Conservation (phyloP, 1,140 invertebrate genomes). For the Schlechtendalia chinensis region DNA sequence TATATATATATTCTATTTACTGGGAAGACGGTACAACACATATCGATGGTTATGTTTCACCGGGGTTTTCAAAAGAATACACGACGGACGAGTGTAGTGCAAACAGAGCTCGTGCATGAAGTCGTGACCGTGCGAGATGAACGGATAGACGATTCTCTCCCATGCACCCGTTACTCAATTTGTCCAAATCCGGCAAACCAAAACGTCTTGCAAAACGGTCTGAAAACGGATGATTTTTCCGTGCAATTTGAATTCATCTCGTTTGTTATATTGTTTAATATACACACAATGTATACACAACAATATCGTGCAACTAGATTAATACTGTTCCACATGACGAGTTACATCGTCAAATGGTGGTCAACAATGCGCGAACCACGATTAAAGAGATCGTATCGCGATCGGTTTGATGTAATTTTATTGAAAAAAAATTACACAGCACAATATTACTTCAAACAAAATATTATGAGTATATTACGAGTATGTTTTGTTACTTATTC, state of each 20-base stretch:
- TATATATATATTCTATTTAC: background rate
- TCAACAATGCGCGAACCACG: background rate
- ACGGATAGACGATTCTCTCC: background rate
- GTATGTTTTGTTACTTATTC: too few relatives aligned
- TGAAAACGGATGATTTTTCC: background rate
- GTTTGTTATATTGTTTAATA: conserved; percentile 1
- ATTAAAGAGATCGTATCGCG: background rate
- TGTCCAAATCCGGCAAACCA: conserved; percentile 16
- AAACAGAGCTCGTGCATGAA: conserved; percentile 39
- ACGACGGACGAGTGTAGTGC: background rate
- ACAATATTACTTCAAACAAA: too few relatives aligned
- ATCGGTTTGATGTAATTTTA: background rate
- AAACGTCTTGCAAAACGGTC: conserved; percentile 25
- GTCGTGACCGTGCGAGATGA: conserved; percentile 21
- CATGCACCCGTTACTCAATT: conserved; percentile 8
- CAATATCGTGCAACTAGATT: background rate
- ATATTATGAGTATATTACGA: too few relatives aligned
- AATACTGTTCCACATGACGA: background rate
- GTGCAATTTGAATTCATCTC: background rate
- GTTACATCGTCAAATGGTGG: background rate
- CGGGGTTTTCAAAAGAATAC: conserved; percentile 5
- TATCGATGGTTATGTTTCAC: conserved; percentile 35
- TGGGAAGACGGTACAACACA: background rate
- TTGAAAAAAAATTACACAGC: background rate
- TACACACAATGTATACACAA: background rate